Evolutionary conservation across 2,797 vertebrate species (phyloP), one percentile per base, ranked within the genome.

Genomic region (Chaunax sp.): DNA sequence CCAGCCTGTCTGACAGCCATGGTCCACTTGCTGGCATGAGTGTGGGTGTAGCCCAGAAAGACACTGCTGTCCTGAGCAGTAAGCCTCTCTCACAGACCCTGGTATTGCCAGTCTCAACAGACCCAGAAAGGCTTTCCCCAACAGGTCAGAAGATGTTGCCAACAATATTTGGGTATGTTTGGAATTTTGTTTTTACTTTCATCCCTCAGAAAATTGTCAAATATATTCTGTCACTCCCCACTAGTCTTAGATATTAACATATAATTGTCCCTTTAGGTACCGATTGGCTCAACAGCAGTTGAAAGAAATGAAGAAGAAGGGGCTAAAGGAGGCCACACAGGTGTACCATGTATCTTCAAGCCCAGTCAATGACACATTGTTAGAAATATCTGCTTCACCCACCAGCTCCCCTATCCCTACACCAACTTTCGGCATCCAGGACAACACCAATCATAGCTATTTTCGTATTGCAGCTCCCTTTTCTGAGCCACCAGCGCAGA

Each of bases 281-380:
- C 96, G 95, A 7, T 84, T 99, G 25, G 97, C 97, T 37, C 98
- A 99, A 79, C 96, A 97, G 81, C 98, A 99, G 89, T 73, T 99
- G 69, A 99, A 99, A 63, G 97, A 99, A 85, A 99, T 99, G 98
- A 98, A 98, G 85, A 98, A 95, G 89, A 95, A 95, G 51, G 98
- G 97, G 1, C 88, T 99, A 68, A 98, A 92, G 0, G 97, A 99
- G 78, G 94, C 96, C 58, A 99, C 96, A 15, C 96, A 96, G 66
- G 86, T 98, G 50, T 99, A 99, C 85, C 97, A 98, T 0, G 97
- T 99, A 35, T 98, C 97, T 51, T 97, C 96, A 77, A 98, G 95
- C 63, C 97, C 97, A 6, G 93, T 97, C 72, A 94, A 95, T 0
- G 97, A 99, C 87, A 96, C 94, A 0, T 78, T 95, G 74, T 22